These are phyloP conservation scores for Orius laevigatus DNA, from an alignment of 1,140 invertebrate genomes.

Conservation along the genomic window DNA sequence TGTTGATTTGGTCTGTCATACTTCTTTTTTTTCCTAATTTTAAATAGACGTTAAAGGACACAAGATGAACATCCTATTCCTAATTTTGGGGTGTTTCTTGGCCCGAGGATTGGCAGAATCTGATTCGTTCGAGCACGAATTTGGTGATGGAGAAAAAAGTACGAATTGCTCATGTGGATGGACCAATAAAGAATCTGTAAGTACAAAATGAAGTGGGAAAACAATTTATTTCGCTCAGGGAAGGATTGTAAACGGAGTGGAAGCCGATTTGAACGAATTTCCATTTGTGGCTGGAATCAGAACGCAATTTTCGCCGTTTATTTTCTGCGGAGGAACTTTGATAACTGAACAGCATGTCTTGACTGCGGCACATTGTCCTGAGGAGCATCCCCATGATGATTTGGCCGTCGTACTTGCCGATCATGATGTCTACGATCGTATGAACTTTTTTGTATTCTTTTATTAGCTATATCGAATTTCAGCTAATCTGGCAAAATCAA, in stretches of 20 bases:
- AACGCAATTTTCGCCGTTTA: conserved; percentile 22
- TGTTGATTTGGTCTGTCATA: too few species aligned
- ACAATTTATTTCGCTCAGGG: conserved; percentile 24
- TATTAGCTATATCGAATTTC: background rate
- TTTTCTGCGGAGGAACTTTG: conserved; percentile 47
- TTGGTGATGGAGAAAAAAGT: background rate
- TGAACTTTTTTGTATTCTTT: background rate
- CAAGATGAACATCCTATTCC: too few species aligned
- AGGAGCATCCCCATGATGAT: background rate
- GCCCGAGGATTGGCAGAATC: background rate
- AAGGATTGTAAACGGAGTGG: conserved; percentile 40
- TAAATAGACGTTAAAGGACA: too few species aligned
- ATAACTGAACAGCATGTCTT: conserved; percentile 41
- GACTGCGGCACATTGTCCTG: conserved; percentile 49
- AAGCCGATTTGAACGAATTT: conserved; percentile 41
- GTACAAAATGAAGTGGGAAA: background rate
- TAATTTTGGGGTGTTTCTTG: too few species aligned
- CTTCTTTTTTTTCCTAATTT: too few species aligned
- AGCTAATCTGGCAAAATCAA: background rate
- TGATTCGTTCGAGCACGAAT: background rate
- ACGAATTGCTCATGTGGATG: background rate
- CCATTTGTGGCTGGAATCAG: conserved; percentile 44
- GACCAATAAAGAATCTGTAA: background rate
- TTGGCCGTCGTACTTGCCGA: background rate
- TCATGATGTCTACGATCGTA: conserved; percentile 2